Conservation (phyloP, 2,797 vertebrate genomes). For the Premnoplex brunnescens region DNA sequence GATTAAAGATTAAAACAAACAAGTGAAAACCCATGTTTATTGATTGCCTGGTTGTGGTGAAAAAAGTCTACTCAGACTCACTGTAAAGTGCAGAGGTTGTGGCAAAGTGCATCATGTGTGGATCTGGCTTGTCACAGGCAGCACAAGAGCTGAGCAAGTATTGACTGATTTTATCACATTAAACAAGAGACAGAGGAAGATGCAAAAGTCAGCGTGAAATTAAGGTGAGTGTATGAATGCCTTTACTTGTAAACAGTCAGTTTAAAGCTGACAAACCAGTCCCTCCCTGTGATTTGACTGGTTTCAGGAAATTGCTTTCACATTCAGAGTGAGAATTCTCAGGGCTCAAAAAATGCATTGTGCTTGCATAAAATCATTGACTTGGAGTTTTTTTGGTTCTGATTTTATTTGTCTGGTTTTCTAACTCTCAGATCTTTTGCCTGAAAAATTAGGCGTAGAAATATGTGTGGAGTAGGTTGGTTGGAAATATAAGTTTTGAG, state of each 20-base stretch:
- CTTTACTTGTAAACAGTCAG: not conserved
- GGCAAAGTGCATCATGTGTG: not conserved
- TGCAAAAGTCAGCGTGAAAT: not conserved
- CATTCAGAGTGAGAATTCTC: not conserved
- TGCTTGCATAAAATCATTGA: not conserved
- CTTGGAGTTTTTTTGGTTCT: accelerated
- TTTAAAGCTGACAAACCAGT: not conserved
- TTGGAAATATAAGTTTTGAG: not conserved
- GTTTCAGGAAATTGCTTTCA: not conserved
- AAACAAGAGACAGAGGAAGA: not conserved
- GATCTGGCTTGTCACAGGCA: not conserved
- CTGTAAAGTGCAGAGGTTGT: not conserved
- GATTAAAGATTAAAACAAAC: not conserved
- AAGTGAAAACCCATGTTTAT: not conserved
- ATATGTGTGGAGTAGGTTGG: accelerated
- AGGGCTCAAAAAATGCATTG: not conserved
- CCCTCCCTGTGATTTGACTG: not conserved
- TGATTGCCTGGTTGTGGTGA: not conserved
- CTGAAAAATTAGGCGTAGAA: not conserved
- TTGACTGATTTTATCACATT: not conserved
- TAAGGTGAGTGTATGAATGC: accelerated
- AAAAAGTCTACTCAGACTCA: not conserved
- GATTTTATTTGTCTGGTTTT: not conserved
- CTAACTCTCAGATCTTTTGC: not conserved
- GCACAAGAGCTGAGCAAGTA: not conserved